phyloP scores from a whole-genome alignment of 1,140 invertebrate species.

The Hylyphantes graminicola region DNA sequence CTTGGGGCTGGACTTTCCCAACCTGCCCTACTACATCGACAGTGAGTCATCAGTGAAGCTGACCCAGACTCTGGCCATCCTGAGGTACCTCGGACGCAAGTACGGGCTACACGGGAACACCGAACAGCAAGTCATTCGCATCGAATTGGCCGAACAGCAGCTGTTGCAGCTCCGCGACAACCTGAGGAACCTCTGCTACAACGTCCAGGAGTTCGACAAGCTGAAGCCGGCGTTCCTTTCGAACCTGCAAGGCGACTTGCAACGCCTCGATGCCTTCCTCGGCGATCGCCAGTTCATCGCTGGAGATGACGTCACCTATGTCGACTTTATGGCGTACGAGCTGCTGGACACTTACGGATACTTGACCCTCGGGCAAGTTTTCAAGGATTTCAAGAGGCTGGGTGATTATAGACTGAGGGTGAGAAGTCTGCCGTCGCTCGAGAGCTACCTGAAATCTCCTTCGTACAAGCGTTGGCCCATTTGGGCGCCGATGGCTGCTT shows the following conservation, averaged over 20 bases:
- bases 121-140: slow-evolving; percentile 66
- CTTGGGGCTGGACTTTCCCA: slow-evolving; percentile 64
- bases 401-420: slow-evolving; percentile 67
- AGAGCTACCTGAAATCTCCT: slow-evolving; percentile 67
- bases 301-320: slow-evolving; percentile 70
- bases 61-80: slow-evolving; percentile 70
- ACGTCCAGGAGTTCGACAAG: slow-evolving; percentile 57
- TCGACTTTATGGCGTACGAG: slow-evolving; percentile 72
- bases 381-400: slow-evolving; percentile 68
- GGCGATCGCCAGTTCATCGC: slow-evolving; percentile 68
- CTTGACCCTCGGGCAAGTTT: slow-evolving; percentile 65
- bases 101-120: slow-evolving; percentile 64
- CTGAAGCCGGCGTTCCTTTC: slow-evolving; percentile 61
- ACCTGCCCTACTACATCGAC: slow-evolving; percentile 64
- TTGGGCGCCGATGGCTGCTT: slow-evolving; percentile 66
- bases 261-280: slow-evolving; percentile 67
- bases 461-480: slow-evolving; percentile 65
- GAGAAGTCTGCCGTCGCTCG: slow-evolving; percentile 65
- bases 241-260: slow-evolving; percentile 64
- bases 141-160: slow-evolving; percentile 70
- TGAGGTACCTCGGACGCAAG: slow-evolving; percentile 69
- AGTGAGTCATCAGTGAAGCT: slow-evolving; percentile 60
- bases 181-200: slow-evolving; percentile 63
- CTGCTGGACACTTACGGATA: slow-evolving; percentile 67
- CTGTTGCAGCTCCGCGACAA: slow-evolving; percentile 68